Percentiles rank a stretch among this genome's conserved stretches.
These are phyloP conservation scores for Teinopalpus imperialis DNA, from an alignment of 2,888 invertebrate genomes.

Conservation along the genomic window DNA sequence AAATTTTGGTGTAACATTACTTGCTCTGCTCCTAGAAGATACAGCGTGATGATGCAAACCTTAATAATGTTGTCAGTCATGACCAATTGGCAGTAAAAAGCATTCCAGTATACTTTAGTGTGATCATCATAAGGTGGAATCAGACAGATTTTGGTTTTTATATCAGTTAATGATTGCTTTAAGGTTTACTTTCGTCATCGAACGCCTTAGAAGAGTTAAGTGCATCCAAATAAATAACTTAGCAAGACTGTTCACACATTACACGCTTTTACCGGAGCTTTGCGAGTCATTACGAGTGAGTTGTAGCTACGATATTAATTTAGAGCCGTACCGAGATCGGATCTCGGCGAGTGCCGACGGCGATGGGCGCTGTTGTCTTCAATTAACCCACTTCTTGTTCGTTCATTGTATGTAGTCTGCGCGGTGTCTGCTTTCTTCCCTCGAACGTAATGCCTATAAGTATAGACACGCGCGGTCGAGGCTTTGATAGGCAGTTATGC, in stretches of 20 bases:
- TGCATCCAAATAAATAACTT: constrained; percentile 6
- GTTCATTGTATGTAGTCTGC: constrained; percentile 71
- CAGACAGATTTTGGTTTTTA: no score
- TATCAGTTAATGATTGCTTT: no score
- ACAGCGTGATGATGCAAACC: no score
- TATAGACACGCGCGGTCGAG: constrained; percentile 53
- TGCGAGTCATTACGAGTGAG: constrained; percentile 20
- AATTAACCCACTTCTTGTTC: constrained; percentile 73
- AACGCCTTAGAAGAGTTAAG: no score
- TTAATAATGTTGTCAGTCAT: no score
- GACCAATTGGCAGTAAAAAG: no score
- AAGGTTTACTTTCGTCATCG: no score
- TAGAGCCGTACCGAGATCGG: constrained; percentile 53
- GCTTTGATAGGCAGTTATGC: constrained; percentile 61
- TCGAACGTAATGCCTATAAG: constrained; percentile 57
- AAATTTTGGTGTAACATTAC: no score
- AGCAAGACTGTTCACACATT: constrained; percentile 5
- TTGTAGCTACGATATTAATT: constrained; percentile 33
- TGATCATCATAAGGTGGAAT: no score
- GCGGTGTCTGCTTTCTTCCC: constrained; percentile 77
- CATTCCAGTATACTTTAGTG: no score
- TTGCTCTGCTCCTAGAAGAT: no score
- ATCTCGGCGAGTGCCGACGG: constrained; percentile 57
- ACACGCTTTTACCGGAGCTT: constrained; percentile 9
- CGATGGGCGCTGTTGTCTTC: constrained; percentile 67